phyloP scores from a whole-genome alignment of 2,888 invertebrate genomes.

The Germaria angustata region DNA sequence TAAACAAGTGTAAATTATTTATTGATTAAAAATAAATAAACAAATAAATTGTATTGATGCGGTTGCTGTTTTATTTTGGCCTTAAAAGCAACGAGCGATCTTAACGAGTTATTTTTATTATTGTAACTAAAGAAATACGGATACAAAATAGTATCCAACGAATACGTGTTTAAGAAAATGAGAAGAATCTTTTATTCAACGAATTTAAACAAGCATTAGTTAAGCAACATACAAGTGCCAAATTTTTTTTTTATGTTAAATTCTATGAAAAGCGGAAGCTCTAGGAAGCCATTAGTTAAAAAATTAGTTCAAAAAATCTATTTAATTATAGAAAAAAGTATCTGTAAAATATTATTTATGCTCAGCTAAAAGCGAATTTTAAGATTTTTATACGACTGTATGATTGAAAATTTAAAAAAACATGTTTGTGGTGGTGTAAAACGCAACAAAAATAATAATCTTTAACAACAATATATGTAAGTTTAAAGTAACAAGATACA shows the following conservation, averaged over 20 bases:
- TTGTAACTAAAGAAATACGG: slow-evolving; percentile 26
- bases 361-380: neutral
- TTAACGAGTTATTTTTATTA: slow-evolving; percentile 42
- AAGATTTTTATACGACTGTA: neutral
- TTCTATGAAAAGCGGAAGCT: slow-evolving; percentile 3
- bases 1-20: slow-evolving; percentile 52
- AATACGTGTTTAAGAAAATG: slow-evolving; percentile 30
- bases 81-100: slow-evolving; percentile 46
- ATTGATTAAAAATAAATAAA: slow-evolving; percentile 14
- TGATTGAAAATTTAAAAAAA: neutral
- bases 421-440: neutral
- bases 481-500: slow-evolving; percentile 27
- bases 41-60: neutral
- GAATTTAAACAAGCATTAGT: neutral
- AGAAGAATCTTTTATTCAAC: slow-evolving; percentile 17
- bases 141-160: slow-evolving; percentile 43
- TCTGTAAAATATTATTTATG: neutral
- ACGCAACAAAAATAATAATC: slow-evolving; percentile 1
- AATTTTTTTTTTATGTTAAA: slow-evolving; percentile 7
- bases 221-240: slow-evolving; percentile 45
- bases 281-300: neutral
- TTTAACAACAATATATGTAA: slow-evolving; percentile 32
- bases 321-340: slow-evolving; percentile 15
- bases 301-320: neutral
- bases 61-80: slow-evolving; percentile 6